phyloP scores from a whole-genome alignment of 2,888 invertebrate genomes.

The Lasioglossum oenotherae region DNA sequence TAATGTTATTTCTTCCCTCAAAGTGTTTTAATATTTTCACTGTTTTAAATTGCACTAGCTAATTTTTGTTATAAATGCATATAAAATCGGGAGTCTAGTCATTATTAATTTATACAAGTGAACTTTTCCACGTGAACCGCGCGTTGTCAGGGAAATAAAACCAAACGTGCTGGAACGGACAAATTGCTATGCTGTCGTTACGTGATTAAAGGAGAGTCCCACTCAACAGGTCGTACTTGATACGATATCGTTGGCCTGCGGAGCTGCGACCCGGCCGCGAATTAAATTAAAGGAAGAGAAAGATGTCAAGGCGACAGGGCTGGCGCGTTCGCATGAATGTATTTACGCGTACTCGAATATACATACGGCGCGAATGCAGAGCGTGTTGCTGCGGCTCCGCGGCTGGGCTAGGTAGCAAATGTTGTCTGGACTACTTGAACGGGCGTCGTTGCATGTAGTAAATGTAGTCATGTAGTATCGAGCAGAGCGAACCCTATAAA shows the following conservation, averaged over 20 bases:
- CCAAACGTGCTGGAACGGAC: too few species aligned
- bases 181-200: not conserved
- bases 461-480: conserved; percentile 13
- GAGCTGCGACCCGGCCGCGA: not conserved
- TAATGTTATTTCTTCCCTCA: too few species aligned
- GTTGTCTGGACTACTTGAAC: conserved; percentile 35
- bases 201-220: conserved; percentile 2
- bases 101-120: too few species aligned
- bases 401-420: conserved; percentile 10
- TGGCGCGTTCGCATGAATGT: conserved; percentile 5
- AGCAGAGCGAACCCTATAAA: conserved; percentile 32
- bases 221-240: not conserved
- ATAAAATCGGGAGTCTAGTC: too few species aligned
- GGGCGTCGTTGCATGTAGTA: conserved; percentile 2
- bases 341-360: conserved; percentile 10
- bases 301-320: conserved; percentile 22
- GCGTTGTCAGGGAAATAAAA: too few species aligned
- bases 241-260: not conserved
- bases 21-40: too few species aligned
- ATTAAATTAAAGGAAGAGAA: conserved; percentile 2
- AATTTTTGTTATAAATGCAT: too few species aligned
- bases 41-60: too few species aligned
- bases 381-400: not conserved
- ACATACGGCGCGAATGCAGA: not conserved
- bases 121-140: too few species aligned